Base-by-base conservation (phyloP, 2,888 invertebrate species). In the Diaphora mendica region DNA sequence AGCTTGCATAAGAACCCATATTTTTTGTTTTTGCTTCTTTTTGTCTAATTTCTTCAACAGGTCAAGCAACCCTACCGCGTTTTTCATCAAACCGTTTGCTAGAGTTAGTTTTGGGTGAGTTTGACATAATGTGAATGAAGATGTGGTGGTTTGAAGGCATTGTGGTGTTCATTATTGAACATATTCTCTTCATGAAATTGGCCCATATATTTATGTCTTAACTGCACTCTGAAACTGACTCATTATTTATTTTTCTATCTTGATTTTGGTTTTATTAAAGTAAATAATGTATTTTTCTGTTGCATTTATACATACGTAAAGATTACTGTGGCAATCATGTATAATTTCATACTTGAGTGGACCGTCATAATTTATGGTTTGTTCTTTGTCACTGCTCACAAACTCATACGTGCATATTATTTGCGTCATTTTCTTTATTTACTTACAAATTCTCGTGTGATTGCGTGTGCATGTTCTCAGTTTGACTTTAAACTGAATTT, bases 31-130 rank as follows among this genome's bases (percentile, higher is more conserved):
- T 92, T 94, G 92, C 92, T 93, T 91, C 89, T 93, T 95, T 94
- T 94, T 94, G 93, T 94, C 94, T 94, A 93, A 96, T 96, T 96
- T 97, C 95, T 97, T 96, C 97, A 97, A 97, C 96, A 97, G 97
- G 96, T 96, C 96, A 96, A 96, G 96, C 95, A 96, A 96, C 95
- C 96, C 96, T 94, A 96, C 96, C 94, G 96, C 97, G 96, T 97
- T 97, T 96, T 96, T 97, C 96, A 96, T 97, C 96, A 97, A 97
- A 96, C 96, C 97, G 93, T 96, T 97, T 94, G 96, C 96, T 96
- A 96, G 96, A 95, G 96, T 96, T 95, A 96, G 96, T 94, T 97
- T 97, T 94, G 97, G 97, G 97, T 97, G 97, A 97, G 97, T 97
- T 94, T 94, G 93, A 91, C 92, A 94, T 94, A 93, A 94, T 91